Base-by-base conservation (phyloP, 2,797 vertebrate species). In the Phalanger gymnotis region DNA sequence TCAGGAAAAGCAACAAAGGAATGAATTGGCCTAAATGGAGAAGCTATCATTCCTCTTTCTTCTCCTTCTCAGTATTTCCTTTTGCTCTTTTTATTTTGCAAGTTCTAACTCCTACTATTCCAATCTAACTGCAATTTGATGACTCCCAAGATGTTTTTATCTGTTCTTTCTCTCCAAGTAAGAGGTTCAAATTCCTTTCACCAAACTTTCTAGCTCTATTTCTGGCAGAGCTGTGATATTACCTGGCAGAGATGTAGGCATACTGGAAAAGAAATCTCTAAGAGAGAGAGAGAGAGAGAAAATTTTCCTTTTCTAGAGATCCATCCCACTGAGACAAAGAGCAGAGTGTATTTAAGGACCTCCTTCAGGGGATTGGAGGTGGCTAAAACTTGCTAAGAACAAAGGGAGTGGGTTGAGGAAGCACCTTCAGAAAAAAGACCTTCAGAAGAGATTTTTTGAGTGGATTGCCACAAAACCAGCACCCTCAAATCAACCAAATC, bases 151-250 rank as follows among this genome's bases (percentile, higher is more conserved):
- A 53, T 11, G 53, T 90, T 19, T 5, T n/a, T 87, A 27, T 87
- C 9, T 0, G 10, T 87, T 87, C 73, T 87, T 87, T 56, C 54
- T 55, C 12, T 87, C n/a, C 12, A 0, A 47, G 73, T 87, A 40
- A 87, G 22, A 87, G 40, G 40, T 51, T 47, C 40, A 87, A 27
- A 87, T 87, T 87, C 40, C 73, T 87, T 51, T 87, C 22, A 87
- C 9, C 40, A 87, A 87, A 47, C 40, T 87, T 87, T 87, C 73
- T 87, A 51, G 22, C 22, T 92, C 92, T 94, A 87, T 12, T 87
- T 95, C 12, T 73, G 54, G 12, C 13, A 13, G 19, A 54, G 53
- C 51, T 96, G 92, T 96, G 90, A 93, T 47, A 55, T 91, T 54
- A 31, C 4, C 81, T 28, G 13, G 10, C 16, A 25, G n/a, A 90